These are phyloP conservation scores for Dinocampus coccinellae DNA, from an alignment of 2,888 invertebrate genomes.

Conservation along the genomic window DNA sequence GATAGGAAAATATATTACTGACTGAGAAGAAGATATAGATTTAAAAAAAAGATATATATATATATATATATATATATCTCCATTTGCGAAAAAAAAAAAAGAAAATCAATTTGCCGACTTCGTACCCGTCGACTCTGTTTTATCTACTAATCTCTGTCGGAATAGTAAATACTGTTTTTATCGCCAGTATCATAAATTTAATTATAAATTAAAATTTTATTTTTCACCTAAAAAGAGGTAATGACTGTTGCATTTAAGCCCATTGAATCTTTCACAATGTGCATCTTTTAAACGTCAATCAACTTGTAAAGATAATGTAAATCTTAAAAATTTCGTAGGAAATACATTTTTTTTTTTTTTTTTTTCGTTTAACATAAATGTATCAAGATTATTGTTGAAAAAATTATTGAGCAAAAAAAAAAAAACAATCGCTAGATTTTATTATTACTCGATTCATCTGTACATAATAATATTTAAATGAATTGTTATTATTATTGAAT, in stretches of 20 bases:
- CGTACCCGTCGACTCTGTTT: not conserved
- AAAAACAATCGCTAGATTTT: slow-evolving; percentile 34
- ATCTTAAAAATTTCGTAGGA: not conserved
- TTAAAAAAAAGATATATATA: not conserved
- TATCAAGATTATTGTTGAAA: slow-evolving; percentile 5
- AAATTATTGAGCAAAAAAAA: slow-evolving; percentile 2
- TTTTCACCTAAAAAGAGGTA: not conserved
- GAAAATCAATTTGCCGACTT: not conserved
- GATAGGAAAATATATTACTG: not conserved
- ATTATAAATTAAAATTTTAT: not conserved
- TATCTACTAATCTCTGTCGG: not conserved
- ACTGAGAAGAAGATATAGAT: not conserved
- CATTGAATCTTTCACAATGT: not conserved
- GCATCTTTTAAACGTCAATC: not conserved
- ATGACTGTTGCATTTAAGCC: not conserved
- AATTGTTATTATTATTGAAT: slow-evolving; percentile 33
- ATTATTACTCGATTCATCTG: slow-evolving; percentile 40
- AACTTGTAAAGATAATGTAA: not conserved
- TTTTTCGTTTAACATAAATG: no score
- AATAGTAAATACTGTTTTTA: not conserved
- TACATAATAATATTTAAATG: slow-evolving; percentile 52
- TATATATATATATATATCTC: not conserved
- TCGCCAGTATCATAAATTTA: not conserved
- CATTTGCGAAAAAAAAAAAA: not conserved
- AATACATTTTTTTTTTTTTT: slow-evolving; percentile 18